phyloP scores from a whole-genome alignment of 2,113 vertebrate genomes.

The Phodopus roborovskii region DNA sequence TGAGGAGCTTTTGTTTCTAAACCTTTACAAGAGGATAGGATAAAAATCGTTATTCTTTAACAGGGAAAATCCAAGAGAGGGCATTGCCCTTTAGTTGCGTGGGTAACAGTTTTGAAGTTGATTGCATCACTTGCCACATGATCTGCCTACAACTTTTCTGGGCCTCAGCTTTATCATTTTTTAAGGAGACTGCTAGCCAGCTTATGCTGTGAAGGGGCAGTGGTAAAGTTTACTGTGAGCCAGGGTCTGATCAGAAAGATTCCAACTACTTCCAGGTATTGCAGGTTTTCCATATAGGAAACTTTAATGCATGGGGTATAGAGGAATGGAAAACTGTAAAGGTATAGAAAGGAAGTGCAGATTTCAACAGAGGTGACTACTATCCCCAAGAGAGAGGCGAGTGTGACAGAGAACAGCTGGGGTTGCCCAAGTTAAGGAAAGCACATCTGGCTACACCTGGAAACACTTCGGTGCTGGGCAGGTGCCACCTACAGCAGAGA shows the following conservation, averaged over 20 bases:
- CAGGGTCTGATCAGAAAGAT: background rate
- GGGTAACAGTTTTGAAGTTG: background rate
- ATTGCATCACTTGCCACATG: background rate
- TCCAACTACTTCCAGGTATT: constrained; percentile 8
- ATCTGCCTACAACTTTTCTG: background rate
- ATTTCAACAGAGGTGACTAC: background rate
- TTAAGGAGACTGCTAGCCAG: background rate
- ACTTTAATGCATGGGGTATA: background rate
- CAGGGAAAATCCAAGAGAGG: background rate
- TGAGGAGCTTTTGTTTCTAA: constrained; percentile 17
- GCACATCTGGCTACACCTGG: background rate
- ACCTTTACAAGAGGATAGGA: background rate
- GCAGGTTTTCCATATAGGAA: background rate
- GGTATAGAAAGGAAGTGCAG: background rate
- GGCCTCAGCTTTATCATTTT: background rate
- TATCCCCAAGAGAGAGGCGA: background rate
- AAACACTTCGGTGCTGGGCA: background rate
- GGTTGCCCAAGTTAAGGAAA: background rate
- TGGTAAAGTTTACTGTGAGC: background rate
- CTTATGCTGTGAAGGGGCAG: background rate
- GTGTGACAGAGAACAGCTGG: background rate
- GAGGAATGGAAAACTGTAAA: background rate
- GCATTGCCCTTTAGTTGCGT: background rate
- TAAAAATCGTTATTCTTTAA: background rate
- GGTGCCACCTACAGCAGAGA: background rate